Evolutionary conservation across 2,113 vertebrate genomes (phyloP).

Genomic region (Herpailurus yagouaroundi): DNA sequence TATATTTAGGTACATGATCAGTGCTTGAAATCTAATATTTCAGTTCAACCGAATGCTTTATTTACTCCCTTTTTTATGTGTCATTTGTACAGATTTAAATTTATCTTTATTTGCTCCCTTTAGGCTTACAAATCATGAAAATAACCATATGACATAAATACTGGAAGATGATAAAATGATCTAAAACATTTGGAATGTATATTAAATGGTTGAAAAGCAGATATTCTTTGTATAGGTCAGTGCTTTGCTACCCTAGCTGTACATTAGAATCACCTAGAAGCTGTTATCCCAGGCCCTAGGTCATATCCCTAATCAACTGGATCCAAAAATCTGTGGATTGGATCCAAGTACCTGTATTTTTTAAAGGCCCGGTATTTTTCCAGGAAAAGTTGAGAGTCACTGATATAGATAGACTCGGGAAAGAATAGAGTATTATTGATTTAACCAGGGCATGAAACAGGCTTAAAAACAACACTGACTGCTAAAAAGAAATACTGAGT

Average conservation of each 20-base stretch:
- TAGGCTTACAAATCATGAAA: not conserved
- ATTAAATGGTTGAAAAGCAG: not conserved
- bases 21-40: constrained; percentile 57
- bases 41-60: not conserved
- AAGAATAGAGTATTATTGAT: not conserved
- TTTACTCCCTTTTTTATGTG: not conserved
- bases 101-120: not conserved
- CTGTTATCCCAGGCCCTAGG: not conserved
- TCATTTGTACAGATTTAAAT: constrained; percentile 42
- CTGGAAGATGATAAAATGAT: not conserved
- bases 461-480: not conserved
- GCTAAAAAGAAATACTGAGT: not conserved
- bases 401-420: not conserved
- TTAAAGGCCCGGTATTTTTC: not conserved
- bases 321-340: not conserved
- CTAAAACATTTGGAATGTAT: not conserved
- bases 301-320: not conserved
- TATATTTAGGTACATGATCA: constrained; percentile 38
- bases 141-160: not conserved
- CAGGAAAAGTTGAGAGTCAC: not conserved
- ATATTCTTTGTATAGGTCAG: not conserved
- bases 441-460: not conserved
- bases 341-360: not conserved
- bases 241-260: not conserved
- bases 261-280: not conserved